phyloP scores from a whole-genome alignment of 2,797 vertebrate genomes.

The Argentina silus region DNA sequence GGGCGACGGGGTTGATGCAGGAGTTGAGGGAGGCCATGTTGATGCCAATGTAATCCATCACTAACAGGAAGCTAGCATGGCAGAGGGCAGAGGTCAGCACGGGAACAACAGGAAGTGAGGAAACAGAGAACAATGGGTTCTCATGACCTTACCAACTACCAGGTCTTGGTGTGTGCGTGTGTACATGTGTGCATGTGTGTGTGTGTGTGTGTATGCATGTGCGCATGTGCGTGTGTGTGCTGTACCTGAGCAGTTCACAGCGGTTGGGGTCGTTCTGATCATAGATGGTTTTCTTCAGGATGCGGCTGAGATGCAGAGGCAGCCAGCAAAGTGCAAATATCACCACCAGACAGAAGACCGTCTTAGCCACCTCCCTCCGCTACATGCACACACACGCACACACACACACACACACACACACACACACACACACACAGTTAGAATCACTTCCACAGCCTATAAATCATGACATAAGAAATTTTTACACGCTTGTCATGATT shows the following conservation, averaged over 20 bases:
- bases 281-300: slow-evolving; percentile 88
- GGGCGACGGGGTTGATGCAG: slow-evolving; percentile 90
- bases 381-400: slow-evolving; percentile 35
- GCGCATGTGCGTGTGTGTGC: slow-evolving; percentile 1
- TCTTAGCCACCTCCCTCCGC: slow-evolving; percentile 85
- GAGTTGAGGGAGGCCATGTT: slow-evolving; percentile 93
- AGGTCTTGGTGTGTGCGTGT: background rate
- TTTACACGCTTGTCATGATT: no score
- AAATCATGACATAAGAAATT: no score
- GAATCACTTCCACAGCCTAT: no score
- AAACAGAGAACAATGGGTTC: slow-evolving; percentile 58
- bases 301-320: slow-evolving; percentile 89
- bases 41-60: slow-evolving; percentile 92
- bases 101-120: slow-evolving; percentile 43
- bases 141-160: background rate
- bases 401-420: slow-evolving; percentile 11
- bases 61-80: slow-evolving; percentile 83
- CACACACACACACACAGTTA: background rate
- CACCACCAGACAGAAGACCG: slow-evolving; percentile 89
- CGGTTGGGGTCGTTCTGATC: slow-evolving; percentile 83
- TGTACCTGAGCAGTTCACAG: slow-evolving; percentile 88
- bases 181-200: slow-evolving; percentile 8
- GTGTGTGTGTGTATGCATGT: slow-evolving; percentile 6
- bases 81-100: slow-evolving; percentile 36
- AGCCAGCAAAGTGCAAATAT: slow-evolving; percentile 92